Conservation (phyloP, 2,888 invertebrate species). For the Tiliacea aurago region DNA sequence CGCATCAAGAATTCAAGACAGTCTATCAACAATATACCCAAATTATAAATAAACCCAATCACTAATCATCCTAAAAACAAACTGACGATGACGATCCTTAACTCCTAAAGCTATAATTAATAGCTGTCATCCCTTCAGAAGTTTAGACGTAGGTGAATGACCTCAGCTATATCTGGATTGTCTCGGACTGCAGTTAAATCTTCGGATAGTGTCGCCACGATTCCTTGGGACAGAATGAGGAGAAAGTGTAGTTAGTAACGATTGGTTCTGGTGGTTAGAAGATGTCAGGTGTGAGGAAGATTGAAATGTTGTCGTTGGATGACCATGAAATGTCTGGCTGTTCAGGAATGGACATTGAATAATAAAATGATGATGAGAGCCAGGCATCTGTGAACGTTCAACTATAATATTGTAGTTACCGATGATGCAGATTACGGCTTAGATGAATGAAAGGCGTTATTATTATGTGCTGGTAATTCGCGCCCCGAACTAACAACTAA, state of each 20-base stretch:
- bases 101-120: constrained; percentile 45
- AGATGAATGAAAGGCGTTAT: too few relatives aligned
- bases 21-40: not conserved
- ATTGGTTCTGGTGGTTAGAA: not conserved
- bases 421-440: too few relatives aligned
- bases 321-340: not conserved
- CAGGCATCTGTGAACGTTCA: too few relatives aligned
- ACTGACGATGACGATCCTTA: constrained; percentile 40
- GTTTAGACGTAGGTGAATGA: constrained; percentile 59
- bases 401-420: too few relatives aligned
- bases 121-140: constrained; percentile 49
- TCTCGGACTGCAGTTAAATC: constrained; percentile 46
- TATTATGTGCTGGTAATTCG: too few relatives aligned
- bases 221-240: constrained; percentile 24
- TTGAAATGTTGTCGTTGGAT: not conserved
- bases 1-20: not conserved
- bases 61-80: constrained; percentile 29
- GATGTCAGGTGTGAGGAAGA: not conserved
- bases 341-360: not conserved
- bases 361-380: too few relatives aligned
- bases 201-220: constrained; percentile 47
- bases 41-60: constrained; percentile 35
- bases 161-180: constrained; percentile 68
- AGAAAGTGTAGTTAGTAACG: not conserved
- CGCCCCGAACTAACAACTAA: too few relatives aligned